phyloP scores from a whole-genome alignment of 2,888 invertebrate genomes.

The Teinopalpus imperialis region DNA sequence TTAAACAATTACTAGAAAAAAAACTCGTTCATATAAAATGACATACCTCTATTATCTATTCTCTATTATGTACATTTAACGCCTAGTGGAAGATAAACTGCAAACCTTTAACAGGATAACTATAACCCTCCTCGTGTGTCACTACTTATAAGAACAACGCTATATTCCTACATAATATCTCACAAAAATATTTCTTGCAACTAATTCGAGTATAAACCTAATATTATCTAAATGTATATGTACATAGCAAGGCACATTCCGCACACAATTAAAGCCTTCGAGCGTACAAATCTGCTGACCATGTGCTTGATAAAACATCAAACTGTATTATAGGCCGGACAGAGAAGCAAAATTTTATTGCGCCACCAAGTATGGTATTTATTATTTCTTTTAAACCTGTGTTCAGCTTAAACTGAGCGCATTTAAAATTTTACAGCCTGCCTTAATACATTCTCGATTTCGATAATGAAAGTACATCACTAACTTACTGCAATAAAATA shows the following conservation, averaged over 20 bases:
- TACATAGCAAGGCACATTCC: constrained; percentile 83
- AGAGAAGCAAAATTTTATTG: constrained; percentile 39
- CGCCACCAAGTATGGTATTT: constrained; percentile 16
- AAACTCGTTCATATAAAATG: constrained; percentile 64
- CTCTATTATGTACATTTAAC: constrained; percentile 73
- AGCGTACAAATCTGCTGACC: constrained; percentile 65
- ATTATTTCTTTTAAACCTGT: constrained; percentile 11
- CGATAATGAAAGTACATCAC: constrained; percentile 64
- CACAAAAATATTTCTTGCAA: constrained; percentile 79
- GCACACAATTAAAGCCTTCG: constrained; percentile 77
- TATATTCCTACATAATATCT: constrained; percentile 72
- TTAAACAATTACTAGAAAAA: constrained; percentile 76
- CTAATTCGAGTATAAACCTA: constrained; percentile 81
- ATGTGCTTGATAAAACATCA: constrained; percentile 76
- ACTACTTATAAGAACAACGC: constrained; percentile 68
- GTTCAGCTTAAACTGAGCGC: constrained; percentile 21
- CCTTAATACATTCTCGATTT: constrained; percentile 31
- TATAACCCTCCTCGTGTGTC: constrained; percentile 64
- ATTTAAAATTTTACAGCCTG: constrained; percentile 30
- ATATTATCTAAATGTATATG: constrained; percentile 63
- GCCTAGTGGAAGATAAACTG: constrained; percentile 81
- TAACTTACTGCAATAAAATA: constrained; percentile 74
- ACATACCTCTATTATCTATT: constrained; percentile 67
- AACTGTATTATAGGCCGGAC: constrained; percentile 51
- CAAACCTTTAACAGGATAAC: constrained; percentile 79